phyloP scores from a whole-genome alignment of 2,113 vertebrate species.

The Damaliscus lunatus region DNA sequence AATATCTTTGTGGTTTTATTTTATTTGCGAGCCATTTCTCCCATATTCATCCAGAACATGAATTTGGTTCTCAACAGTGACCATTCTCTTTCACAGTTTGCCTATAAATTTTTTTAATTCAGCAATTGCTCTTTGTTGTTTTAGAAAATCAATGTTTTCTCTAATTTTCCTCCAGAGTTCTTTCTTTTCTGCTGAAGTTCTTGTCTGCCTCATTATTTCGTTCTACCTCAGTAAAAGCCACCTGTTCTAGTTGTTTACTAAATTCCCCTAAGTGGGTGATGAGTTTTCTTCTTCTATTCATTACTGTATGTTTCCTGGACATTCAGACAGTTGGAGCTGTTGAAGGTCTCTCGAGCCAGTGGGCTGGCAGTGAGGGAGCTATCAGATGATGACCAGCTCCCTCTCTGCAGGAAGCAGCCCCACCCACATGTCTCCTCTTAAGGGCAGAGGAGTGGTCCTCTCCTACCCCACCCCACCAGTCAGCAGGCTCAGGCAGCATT shows the following conservation, averaged over 20 bases:
- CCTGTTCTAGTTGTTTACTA: slow-evolving; percentile 41
- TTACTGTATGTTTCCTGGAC: neutral
- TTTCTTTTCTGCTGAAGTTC: neutral
- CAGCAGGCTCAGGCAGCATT: neutral
- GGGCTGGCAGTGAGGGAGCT: neutral
- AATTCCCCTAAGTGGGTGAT: slow-evolving; percentile 1
- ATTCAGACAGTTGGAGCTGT: neutral
- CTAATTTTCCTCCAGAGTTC: slow-evolving; percentile 4
- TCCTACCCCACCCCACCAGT: neutral
- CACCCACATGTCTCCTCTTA: neutral
- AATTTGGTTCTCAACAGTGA: neutral
- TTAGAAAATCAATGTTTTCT: slow-evolving; percentile 12
- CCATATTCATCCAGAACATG: neutral
- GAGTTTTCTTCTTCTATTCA: slow-evolving; percentile 5
- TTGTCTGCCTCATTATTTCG: slow-evolving; percentile 16
- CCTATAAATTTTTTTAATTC: neutral
- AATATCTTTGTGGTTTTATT: neutral
- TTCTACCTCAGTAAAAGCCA: slow-evolving; percentile 29
- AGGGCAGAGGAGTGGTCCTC: neutral
- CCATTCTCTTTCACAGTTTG: neutral
- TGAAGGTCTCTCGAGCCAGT: neutral
- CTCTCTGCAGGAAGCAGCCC: neutral
- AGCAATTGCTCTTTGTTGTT: neutral
- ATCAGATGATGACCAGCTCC: neutral
- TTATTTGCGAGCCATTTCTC: neutral